Evolutionary conservation across 2,113 vertebrate genomes (phyloP), one percentile per base, ranked within the genome.

Genomic region (Laterallus jamaicensis): DNA sequence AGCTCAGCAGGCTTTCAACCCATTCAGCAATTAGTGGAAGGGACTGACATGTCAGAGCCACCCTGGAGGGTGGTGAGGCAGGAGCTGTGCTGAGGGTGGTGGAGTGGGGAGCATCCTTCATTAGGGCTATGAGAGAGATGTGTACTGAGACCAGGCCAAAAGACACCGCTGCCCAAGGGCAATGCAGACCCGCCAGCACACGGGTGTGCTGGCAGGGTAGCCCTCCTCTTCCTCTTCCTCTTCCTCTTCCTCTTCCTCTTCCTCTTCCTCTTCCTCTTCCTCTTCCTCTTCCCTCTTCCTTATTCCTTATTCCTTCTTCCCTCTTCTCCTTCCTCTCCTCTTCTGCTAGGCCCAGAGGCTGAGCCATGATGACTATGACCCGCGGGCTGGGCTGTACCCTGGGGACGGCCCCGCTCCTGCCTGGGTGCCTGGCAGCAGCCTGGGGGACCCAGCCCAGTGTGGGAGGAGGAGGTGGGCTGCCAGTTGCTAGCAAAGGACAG

Each of bases 371-470:
- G 35, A 35, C 8, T 3, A 1, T 3, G 8, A 56, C 20, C 44
- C 10, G 1, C 4, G 3, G 21, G 8, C 16, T 12, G 11, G 7
- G 9, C 22, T 5, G 22, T 5, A 7, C 22, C 14, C 8, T 19
- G n/a, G n/a, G 24, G 15, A 92, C 58, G n/a, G 15, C 10, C 1
- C 2, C 26, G 28, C 17, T 37, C 16, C 42, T 16, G 42, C 62
- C 9, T 3, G 1, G 5, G 49, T 5, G 5, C 7, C 17, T 15
- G 35, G 35, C 47, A n/a, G 28, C 49, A 60, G 40, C 42, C 15
- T 1, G 1, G 24, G n/a, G 44, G 50, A 66, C 25, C 6, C 24
- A 54, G 16, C 12, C 40, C 55, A 35, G 35, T 35, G 35, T 35
- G 35, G 42, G 42, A 42, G 42, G 15, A 64, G 12, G 22, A 16